A percentile compares a stretch with the other conserved stretches of the same genome.
phyloP scores from a whole-genome alignment of 2,113 vertebrate species.

The Apteryx mantelli region DNA sequence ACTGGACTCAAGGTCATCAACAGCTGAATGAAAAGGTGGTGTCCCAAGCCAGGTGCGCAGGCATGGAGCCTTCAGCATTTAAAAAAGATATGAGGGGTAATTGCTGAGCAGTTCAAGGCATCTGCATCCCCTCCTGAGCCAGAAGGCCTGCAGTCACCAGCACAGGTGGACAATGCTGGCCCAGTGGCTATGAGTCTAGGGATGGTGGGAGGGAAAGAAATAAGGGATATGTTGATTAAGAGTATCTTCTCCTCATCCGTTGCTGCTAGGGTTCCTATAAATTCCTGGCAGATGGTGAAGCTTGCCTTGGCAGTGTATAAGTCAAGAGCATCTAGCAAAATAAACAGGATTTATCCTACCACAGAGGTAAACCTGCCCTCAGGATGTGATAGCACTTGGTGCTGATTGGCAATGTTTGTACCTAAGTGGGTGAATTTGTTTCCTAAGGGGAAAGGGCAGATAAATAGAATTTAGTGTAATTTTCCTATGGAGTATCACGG shows the following conservation, averaged over 20 bases:
- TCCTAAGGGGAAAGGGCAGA: background rate
- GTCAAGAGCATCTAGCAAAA: background rate
- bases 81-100: background rate
- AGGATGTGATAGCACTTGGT: background rate
- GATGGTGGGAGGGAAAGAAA: background rate
- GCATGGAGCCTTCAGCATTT: background rate
- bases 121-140: background rate
- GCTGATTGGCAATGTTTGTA: background rate
- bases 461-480: background rate
- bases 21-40: slow-evolving; percentile 13
- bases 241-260: background rate
- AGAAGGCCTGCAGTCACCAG: background rate
- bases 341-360: background rate
- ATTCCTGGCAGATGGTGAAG: background rate
- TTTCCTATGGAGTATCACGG: background rate
- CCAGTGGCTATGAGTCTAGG: background rate
- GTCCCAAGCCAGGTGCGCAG: background rate
- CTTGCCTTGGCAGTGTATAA: background rate
- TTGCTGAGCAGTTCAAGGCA: background rate
- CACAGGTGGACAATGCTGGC: background rate
- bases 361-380: background rate
- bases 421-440: background rate
- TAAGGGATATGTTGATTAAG: background rate
- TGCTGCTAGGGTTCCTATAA: background rate
- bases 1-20: background rate